A percentile compares a stretch with the other conserved stretches of the same genome.
Conservation (phyloP, 2,113 vertebrate species). For the Narcine bancroftii region DNA sequence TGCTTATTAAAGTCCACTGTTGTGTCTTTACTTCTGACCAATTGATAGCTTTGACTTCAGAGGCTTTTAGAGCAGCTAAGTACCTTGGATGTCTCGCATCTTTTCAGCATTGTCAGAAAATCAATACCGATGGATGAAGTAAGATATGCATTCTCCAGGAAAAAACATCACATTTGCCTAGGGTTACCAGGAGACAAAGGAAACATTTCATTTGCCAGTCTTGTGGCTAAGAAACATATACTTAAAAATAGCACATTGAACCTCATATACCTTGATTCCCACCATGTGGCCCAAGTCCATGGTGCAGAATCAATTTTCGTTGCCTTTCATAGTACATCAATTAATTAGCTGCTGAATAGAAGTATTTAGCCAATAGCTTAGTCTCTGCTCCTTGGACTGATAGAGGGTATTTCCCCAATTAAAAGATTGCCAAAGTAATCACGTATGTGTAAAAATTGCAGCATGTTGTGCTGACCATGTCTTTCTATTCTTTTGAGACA, state of each 20-base stretch:
- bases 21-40: not conserved
- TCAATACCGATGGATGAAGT: not conserved
- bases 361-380: not conserved
- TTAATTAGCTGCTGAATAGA: not conserved
- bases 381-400: not conserved
- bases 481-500: not conserved
- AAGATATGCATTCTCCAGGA: not conserved
- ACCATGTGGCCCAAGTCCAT: not conserved
- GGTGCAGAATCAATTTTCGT: not conserved
- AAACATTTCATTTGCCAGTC: not conserved
- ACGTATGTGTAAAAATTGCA: not conserved
- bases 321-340: not conserved
- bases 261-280: not conserved
- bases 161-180: not conserved
- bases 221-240: not conserved
- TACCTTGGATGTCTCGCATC: not conserved
- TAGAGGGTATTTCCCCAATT: not conserved
- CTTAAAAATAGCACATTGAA: not conserved
- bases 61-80: not conserved
- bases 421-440: not conserved
- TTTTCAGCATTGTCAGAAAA: slow-evolving; percentile 17
- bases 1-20: not conserved
- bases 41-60: slow-evolving; percentile 27
- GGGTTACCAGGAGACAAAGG: not conserved
- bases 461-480: not conserved